Base-by-base conservation (phyloP, 2,113 vertebrate genomes). In the Coryphaenoides rupestris region DNA sequence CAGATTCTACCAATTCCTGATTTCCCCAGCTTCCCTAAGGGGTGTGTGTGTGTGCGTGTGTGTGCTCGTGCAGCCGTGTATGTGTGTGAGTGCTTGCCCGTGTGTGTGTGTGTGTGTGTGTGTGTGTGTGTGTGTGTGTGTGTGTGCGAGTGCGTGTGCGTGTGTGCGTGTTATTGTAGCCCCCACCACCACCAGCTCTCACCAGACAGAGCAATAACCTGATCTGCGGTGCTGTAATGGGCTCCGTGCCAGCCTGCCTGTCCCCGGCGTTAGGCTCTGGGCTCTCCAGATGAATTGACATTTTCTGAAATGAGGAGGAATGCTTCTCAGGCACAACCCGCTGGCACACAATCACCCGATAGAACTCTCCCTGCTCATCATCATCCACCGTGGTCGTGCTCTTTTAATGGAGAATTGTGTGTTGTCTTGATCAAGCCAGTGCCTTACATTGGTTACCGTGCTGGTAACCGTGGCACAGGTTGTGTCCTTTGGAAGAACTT, bases 301-400 rank as follows among this genome's bases (percentile, higher is more conserved):
- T 81, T 86, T 82, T 79, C 62, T 69, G 61, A 80, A 84, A 86
- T 82, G 61, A 83, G 83, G 56, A 81, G 75, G 65, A 84, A 81
- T 75, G 63, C 24, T 81, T 69, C 60, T 72, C 66, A 79, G 82
- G 28, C 80, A 74, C 76, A 81, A n/a, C 40, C 72, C 72, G 68
- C 45, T 62, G 55, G 62, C 21, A n/a, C 57, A 77, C 65, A 59
- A 50, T 21, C 65, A 72, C 61, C 69, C 63, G 62, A 78, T 74
- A 73, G 70, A 68, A 66, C 60, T 49, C 54, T 61, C 55, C 46
- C 47, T 17, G 55, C 46, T 66, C 40, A 57, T 19, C 60, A 47
- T 63, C 70, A 65, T n/a, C n/a, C n/a, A n/a, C n/a, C n/a, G 69
- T 52, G 24, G 23, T n/a, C 59, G 1, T 17, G 47, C 33, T 60